Base-by-base conservation (phyloP, 2,797 vertebrate species). In the Sebastes kiyomatsui region DNA sequence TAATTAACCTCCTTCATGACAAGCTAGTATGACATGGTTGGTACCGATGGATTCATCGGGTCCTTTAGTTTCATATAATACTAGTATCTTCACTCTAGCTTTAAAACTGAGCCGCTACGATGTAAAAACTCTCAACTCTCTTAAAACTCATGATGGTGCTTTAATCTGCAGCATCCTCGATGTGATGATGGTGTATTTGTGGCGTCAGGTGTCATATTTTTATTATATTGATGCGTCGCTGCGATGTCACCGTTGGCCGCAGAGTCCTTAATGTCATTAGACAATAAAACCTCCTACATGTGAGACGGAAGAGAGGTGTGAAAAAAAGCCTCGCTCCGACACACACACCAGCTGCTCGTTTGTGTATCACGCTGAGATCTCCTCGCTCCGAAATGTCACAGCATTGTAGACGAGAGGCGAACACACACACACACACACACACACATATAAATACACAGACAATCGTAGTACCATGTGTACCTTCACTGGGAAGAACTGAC, bases 361-460 rank as follows among this genome's bases (percentile, higher is more conserved):
- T 33, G 18, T 75, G 38, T 38, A 2, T 64, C 82, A 60, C n/a
- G 11, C 77, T 76, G 65, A 69, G 72, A 70, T 55, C 28, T 67
- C 49, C 72, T 75, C 52, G 0, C 61, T 59, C 72, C 16, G 2
- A 81, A 79, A 79, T 84, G 84, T 90, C 79, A 82, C 23, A 16
- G 56, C 8, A 10, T 32, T 65, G 62, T 4, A 59, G 59, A 67
- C 69, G 4, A 61, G 55, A 68, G n/a, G 22, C 46, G 8, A 3
- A 67, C 58, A 38, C 58, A 59, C 38, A n/a, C 28, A 20, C 56
- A 35, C 56, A 58, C 28, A 20, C 55, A 61, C 4, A 67, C 52
- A 35, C 56, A 42, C 30, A n/a, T 25, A 54, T 35, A 18, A 46
- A 49, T 2, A 74, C 38, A 42, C 23, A 28, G 9, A n/a, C 25